Percentiles rank a stretch among this genome's conserved stretches.
phyloP scores from a whole-genome alignment of 2,888 invertebrate genomes.

The Neocrepidodera transversa region DNA sequence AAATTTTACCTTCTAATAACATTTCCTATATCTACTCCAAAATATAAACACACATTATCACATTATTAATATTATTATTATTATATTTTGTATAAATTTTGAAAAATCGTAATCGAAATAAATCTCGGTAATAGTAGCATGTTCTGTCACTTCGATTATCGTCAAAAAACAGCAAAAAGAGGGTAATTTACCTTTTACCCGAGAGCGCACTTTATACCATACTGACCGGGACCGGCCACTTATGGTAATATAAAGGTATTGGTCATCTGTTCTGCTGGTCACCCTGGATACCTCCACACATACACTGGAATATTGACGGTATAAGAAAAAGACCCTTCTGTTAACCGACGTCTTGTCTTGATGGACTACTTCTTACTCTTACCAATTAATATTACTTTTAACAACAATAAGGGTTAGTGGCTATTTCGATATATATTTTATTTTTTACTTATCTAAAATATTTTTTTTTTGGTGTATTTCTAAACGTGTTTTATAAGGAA shows the following conservation, averaged over 20 bases:
- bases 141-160: not conserved
- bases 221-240: conserved; percentile 35
- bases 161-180: no score
- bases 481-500: no score
- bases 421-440: not conserved
- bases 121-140: not conserved
- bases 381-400: conserved; percentile 9
- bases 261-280: conserved; percentile 56
- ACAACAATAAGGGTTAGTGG: not conserved
- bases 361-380: conserved; percentile 31
- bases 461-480: no score
- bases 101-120: not conserved
- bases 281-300: conserved; percentile 52
- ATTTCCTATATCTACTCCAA: conserved; percentile 2
- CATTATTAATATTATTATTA: no score
- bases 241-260: conserved; percentile 48
- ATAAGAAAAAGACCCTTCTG: conserved; percentile 8
- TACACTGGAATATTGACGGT: conserved; percentile 51
- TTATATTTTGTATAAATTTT: no score
- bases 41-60: not conserved
- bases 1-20: conserved; percentile 10
- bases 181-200: not conserved
- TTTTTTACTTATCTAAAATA: no score
- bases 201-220: conserved; percentile 1
- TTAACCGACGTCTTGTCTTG: conserved; percentile 18